Conservation (phyloP, 2,113 vertebrate genomes). For the Uropsilus gracilis region DNA sequence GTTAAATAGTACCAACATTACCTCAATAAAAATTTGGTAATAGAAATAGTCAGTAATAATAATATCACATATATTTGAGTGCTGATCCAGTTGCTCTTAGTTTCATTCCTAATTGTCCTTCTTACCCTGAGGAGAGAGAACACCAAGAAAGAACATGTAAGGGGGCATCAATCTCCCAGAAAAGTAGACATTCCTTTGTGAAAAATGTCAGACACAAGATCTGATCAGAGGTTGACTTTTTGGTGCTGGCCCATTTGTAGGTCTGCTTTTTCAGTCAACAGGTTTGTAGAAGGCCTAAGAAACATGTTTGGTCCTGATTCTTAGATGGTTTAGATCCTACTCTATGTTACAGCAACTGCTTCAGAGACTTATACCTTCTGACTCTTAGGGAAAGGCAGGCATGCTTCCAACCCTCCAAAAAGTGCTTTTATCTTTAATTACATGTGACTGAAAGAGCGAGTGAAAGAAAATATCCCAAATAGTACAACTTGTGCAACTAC, state of each 20-base stretch:
- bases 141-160: not conserved
- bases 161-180: not conserved
- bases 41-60: not conserved
- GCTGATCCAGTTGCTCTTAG: not conserved
- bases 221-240: not conserved
- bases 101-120: not conserved
- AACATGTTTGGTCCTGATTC: not conserved
- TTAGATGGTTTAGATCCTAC: not conserved
- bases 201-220: not conserved
- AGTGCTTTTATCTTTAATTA: not conserved
- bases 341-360: not conserved
- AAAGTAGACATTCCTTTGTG: not conserved
- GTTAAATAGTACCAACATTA: not conserved
- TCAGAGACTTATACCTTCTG: not conserved
- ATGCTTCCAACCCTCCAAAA: not conserved
- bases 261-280: not conserved
- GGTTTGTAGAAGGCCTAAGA: not conserved
- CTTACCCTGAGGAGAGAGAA: not conserved
- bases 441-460: not conserved
- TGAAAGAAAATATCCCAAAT: not conserved
- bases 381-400: not conserved
- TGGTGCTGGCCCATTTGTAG: not conserved
- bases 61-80: not conserved
- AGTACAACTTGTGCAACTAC: not conserved
- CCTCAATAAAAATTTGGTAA: not conserved